Evolutionary conservation across 1,140 invertebrate species (phyloP).

Genomic region (Holcopasites calliopsidis): DNA sequence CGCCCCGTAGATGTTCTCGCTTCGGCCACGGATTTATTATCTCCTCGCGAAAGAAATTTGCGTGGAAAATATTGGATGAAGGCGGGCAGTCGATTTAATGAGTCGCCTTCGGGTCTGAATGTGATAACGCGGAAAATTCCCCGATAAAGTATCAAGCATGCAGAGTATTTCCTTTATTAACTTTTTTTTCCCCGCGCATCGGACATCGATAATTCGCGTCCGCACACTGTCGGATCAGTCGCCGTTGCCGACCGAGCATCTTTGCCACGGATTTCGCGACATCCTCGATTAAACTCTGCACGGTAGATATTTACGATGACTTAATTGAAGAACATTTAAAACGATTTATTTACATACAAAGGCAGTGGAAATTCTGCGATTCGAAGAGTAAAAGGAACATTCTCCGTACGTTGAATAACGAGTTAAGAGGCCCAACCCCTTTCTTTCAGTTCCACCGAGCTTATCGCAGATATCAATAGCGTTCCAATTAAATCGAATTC

Average conservation of each 20-base stretch:
- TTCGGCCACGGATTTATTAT: neutral
- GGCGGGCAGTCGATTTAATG: slow-evolving; percentile 65
- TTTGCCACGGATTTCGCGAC: neutral
- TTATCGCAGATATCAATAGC: too few relatives aligned
- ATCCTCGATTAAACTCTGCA: neutral
- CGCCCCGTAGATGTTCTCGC: neutral
- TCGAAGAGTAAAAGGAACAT: too few relatives aligned
- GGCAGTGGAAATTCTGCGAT: too few relatives aligned
- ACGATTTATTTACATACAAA: too few relatives aligned
- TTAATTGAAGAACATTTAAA: too few relatives aligned
- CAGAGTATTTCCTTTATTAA: slow-evolving; percentile 75
- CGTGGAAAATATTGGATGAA: slow-evolving; percentile 11
- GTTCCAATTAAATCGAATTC: too few relatives aligned
- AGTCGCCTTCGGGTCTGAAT: slow-evolving; percentile 65
- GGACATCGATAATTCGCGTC: slow-evolving; percentile 60
- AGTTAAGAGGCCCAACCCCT: too few relatives aligned
- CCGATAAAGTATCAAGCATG: slow-evolving; percentile 70
- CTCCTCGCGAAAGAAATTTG: neutral
- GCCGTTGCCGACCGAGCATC: neutral
- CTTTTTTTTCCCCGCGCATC: slow-evolving; percentile 63
- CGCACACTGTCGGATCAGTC: neutral
- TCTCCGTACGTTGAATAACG: too few relatives aligned
- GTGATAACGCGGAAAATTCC: slow-evolving; percentile 63
- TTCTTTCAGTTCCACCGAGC: too few relatives aligned
- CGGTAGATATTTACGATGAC: too few relatives aligned